phyloP scores from a whole-genome alignment of 2,797 vertebrate species.

The Danionella dracula region DNA sequence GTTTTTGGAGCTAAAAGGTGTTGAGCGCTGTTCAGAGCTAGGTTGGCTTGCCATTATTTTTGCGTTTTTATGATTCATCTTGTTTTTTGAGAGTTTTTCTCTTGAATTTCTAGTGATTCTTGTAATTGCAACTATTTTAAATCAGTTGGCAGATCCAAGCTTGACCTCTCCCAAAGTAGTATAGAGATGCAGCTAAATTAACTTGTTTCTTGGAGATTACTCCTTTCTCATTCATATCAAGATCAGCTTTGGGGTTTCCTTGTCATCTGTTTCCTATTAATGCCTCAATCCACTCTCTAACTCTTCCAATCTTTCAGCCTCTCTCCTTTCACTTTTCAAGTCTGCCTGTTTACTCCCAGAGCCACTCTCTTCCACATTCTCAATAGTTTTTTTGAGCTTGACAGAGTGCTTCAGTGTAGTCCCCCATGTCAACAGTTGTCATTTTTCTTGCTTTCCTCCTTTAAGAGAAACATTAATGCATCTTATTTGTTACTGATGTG shows the following conservation, averaged over 20 bases:
- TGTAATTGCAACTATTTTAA: background rate
- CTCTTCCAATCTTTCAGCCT: slow-evolving; percentile 6
- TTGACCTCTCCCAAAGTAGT: background rate
- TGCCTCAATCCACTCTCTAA: background rate
- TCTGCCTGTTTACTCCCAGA: slow-evolving; percentile 32
- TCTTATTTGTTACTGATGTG: slow-evolving; percentile 48
- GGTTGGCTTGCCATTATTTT: background rate
- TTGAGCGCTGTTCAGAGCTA: too few relatives aligned
- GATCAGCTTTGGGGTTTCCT: slow-evolving; percentile 24
- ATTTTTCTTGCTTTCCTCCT: background rate
- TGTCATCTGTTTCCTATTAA: slow-evolving; percentile 34
- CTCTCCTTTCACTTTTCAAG: slow-evolving; percentile 28
- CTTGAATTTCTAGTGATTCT: background rate
- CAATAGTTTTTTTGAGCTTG: slow-evolving; percentile 36
- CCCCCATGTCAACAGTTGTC: slow-evolving; percentile 26
- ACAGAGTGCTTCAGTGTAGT: slow-evolving; percentile 32
- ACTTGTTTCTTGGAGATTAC: slow-evolving; percentile 9
- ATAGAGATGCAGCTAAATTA: background rate
- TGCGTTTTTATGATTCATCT: background rate
- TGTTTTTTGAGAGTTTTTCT: background rate
- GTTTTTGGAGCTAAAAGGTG: too few relatives aligned
- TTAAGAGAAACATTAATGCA: slow-evolving; percentile 36
- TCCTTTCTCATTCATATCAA: slow-evolving; percentile 35
- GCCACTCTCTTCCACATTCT: slow-evolving; percentile 38
- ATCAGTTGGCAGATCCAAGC: background rate